Evolutionary conservation across 2,888 invertebrate genomes (phyloP), one percentile per base, ranked within the genome.

Genomic region (Caenorhabditis imperialis): DNA sequence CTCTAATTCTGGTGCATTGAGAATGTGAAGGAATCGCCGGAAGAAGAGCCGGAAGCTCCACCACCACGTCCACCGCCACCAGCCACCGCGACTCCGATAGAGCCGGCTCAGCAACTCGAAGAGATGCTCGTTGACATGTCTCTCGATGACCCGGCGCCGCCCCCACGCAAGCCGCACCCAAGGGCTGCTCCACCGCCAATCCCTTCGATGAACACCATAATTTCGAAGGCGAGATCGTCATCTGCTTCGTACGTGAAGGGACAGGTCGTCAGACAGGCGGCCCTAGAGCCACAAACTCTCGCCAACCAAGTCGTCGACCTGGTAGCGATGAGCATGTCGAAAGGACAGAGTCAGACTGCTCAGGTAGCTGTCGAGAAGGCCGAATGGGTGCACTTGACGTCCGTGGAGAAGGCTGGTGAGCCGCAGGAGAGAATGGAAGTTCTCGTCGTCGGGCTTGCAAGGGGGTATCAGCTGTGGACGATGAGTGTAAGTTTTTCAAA

Each of bases 391-490:
- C 81, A 83, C 30, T 58, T 83, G 42, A 60, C 70, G 20, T 61
- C 70, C 7, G 58, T 80, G n/a, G 77, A 73, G 37, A 77, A 72
- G 35, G 72, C 65, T 22, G 80, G 78, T n/a, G 72, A 78, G 8
- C 70, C 91, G 63, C 91, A 93, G 27, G 72, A 77, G 18, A 92
- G 93, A 33, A 94, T 96, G 0, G 90, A 97, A 50, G 91, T 97
- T 23, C 90, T 98, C 18, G 92, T 95, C 44, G 90, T 98, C 67
- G 98, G 94, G n/a, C 94, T 94, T 87, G 92, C 92, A 8, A 92
- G 92, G 83, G 95, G 95, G 58, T 92, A 94, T 62, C 94, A 94
- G 81, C 88, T 90, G 33, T 91, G 90, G 90, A 86, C 88, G 63
- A 83, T 90, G 51, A 88, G 88, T 37, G 90, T 90, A 76, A 88